Percentiles rank a stretch among this genome's conserved stretches.
These are phyloP conservation scores for Eublepharis macularius DNA, from an alignment of 2,113 vertebrate species.

Conservation along the genomic window DNA sequence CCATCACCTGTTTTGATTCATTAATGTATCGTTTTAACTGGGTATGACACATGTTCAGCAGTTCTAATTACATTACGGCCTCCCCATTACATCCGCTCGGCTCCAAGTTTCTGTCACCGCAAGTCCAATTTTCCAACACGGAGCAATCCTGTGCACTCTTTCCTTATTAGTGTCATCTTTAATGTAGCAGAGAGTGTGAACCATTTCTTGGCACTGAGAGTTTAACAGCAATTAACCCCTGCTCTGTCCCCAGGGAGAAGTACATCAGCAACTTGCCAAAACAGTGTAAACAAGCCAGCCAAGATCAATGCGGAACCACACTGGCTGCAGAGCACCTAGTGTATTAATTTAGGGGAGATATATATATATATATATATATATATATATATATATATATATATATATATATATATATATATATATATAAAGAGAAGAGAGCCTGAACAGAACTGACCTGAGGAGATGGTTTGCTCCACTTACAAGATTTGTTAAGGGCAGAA, in stretches of 20 bases:
- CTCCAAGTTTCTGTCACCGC: constrained; percentile 83
- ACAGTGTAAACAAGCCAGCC: constrained; percentile 87
- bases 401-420: constrained; percentile 52
- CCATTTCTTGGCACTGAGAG: constrained; percentile 84
- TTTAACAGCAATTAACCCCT: constrained; percentile 93
- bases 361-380: constrained; percentile 64
- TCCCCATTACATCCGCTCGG: constrained; percentile 80
- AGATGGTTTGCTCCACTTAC: constrained; percentile 39
- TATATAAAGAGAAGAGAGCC: constrained; percentile 31
- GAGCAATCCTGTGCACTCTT: constrained; percentile 81
- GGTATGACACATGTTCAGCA: constrained; percentile 81
- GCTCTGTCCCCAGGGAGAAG: constrained; percentile 81
- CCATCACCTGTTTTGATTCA: constrained; percentile 83
- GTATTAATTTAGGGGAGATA: constrained; percentile 71
- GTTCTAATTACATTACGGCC: constrained; percentile 83
- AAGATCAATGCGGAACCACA: constrained; percentile 79
- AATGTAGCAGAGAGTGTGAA: constrained; percentile 85
- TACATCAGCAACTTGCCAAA: constrained; percentile 87
- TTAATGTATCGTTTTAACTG: constrained; percentile 82
- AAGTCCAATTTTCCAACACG: constrained; percentile 80
- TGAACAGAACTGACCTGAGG: constrained; percentile 65
- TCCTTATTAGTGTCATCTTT: constrained; percentile 89
- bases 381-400: constrained; percentile 57
- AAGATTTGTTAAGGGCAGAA: constrained; percentile 46
- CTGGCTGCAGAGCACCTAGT: constrained; percentile 73